Conservation (phyloP, 1,140 invertebrate genomes). For the Drosophila sp. region DNA sequence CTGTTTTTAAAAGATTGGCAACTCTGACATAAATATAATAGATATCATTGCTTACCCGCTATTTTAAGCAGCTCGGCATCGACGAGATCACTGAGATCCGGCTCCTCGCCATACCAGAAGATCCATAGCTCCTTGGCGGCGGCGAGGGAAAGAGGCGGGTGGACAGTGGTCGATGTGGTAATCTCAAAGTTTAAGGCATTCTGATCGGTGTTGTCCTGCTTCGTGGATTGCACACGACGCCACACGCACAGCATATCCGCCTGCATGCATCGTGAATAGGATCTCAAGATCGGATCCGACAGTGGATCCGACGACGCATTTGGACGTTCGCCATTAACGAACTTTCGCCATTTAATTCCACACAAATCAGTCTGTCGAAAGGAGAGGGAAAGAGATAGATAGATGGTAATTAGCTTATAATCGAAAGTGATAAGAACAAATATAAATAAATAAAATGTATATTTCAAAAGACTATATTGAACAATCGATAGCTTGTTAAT, state of each 20-base stretch:
- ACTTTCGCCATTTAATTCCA: conserved; percentile 99
- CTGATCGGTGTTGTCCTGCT: conserved; percentile 80
- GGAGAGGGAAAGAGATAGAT: background rate
- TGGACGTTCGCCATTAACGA: conserved; percentile 89
- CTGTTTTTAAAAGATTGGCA: too few relatives aligned
- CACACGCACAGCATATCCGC: conserved; percentile 98
- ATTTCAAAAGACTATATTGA: conserved; percentile 20
- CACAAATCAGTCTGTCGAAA: conserved; percentile 95
- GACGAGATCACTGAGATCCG: conserved; percentile 93
- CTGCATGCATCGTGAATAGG: conserved; percentile 96
- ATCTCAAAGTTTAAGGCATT: conserved; percentile 82
- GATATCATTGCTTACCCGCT: conserved; percentile 87
- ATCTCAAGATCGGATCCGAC: conserved; percentile 96
- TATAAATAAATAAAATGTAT: conserved; percentile 15
- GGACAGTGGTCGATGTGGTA: conserved; percentile 83
- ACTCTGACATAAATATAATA: too few relatives aligned
- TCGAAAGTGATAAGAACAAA: conserved; percentile 14
- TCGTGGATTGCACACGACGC: conserved; percentile 91
- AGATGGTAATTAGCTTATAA: background rate
- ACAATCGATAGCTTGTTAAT: conserved; percentile 16
- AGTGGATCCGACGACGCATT: conserved; percentile 89
- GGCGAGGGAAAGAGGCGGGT: conserved; percentile 89
- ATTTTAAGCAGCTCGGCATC: conserved; percentile 90
- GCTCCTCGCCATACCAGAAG: conserved; percentile 99
- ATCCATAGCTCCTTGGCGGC: conserved; percentile 98